Evolutionary conservation across 2,113 vertebrate species (phyloP).

Genomic region (Origma solitaria): DNA sequence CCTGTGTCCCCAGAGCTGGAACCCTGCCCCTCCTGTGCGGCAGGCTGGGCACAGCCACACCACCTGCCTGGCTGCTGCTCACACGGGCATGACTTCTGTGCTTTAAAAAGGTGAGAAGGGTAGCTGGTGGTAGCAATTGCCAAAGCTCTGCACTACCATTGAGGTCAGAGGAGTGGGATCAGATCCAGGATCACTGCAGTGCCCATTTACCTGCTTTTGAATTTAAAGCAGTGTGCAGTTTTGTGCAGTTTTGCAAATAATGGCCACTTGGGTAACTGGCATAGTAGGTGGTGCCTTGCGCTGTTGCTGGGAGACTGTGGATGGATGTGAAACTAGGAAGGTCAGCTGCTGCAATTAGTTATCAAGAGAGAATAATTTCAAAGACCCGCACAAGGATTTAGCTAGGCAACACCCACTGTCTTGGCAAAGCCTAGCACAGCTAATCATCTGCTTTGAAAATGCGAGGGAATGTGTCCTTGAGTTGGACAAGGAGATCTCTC

Average conservation of each 20-base stretch:
- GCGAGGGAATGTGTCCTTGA: fast-evolving
- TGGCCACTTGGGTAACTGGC: neutral
- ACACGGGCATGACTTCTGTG: fast-evolving
- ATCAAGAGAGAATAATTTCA: neutral
- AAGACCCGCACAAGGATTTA: neutral
- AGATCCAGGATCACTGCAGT: neutral
- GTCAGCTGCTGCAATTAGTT: neutral
- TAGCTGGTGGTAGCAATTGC: neutral
- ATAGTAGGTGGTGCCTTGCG: neutral
- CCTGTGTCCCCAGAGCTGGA: neutral
- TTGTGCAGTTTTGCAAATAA: neutral
- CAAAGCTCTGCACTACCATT: neutral
- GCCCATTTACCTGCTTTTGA: neutral
- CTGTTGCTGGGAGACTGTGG: neutral
- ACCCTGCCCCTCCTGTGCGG: neutral
- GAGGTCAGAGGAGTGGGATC: neutral
- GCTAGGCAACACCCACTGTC: neutral
- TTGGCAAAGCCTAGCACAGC: neutral
- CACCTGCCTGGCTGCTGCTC: neutral
- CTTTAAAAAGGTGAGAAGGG: fast-evolving
- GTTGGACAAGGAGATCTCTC: neutral
- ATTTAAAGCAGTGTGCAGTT: neutral
- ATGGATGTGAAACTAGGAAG: neutral
- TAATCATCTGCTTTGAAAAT: constrained; percentile 19
- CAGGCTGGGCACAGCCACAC: too few relatives aligned